These are phyloP conservation scores for Rousettus madagascariensis DNA, from an alignment of 2,797 vertebrate species.

Conservation along the genomic window DNA sequence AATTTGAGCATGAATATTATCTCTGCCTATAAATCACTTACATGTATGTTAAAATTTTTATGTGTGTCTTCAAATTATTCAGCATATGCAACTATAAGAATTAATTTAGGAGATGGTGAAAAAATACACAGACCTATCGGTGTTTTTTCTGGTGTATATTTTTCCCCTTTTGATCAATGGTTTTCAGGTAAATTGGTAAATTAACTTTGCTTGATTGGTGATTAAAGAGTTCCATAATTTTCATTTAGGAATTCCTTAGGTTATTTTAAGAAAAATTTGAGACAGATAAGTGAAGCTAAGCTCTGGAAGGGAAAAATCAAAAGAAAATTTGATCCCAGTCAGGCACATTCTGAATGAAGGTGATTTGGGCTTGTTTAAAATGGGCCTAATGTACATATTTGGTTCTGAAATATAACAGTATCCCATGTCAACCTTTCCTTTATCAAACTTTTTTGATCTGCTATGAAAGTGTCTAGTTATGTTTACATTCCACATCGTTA, in stretches of 20 bases:
- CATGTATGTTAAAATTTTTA: neutral
- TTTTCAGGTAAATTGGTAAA: constrained; percentile 59
- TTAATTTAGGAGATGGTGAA: neutral
- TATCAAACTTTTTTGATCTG: constrained; percentile 62
- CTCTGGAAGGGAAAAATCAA: neutral
- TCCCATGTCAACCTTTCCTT: constrained; percentile 58
- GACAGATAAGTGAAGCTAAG: neutral
- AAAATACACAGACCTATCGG: neutral
- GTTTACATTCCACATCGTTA: constrained; percentile 25
- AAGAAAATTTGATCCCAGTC: neutral
- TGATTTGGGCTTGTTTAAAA: neutral
- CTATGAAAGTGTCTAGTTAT: neutral
- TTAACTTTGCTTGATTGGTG: constrained; percentile 23
- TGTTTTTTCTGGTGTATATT: neutral
- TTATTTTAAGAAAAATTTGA: constrained; percentile 1
- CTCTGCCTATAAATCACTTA: constrained; percentile 2
- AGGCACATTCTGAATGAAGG: neutral
- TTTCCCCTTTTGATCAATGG: constrained; percentile 27
- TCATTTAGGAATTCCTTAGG: constrained; percentile 37
- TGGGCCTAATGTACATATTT: neutral
- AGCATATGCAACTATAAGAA: neutral
- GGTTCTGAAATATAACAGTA: constrained; percentile 18
- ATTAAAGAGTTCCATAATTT: constrained; percentile 40
- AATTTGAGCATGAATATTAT: constrained; percentile 50
- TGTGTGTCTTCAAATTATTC: neutral